Percentiles rank a stretch among this genome's conserved stretches.
phyloP scores from a whole-genome alignment of 2,888 invertebrate species.

The Salticus scenicus region DNA sequence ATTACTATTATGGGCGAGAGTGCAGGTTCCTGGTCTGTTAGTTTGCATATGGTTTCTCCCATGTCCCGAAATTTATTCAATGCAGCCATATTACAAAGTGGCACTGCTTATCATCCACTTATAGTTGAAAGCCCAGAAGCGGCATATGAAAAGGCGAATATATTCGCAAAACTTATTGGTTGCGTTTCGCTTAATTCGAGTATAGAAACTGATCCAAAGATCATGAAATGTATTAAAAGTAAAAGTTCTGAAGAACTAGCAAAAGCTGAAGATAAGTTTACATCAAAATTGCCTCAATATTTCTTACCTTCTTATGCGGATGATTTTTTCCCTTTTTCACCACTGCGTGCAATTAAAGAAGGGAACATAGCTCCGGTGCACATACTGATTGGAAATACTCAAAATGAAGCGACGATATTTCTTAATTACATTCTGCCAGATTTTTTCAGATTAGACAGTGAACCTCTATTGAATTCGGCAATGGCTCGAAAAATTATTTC shows the following conservation, averaged over 20 bases:
- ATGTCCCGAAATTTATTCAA: slow-evolving; percentile 70
- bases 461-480: neutral
- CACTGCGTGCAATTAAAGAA: slow-evolving; percentile 28
- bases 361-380: slow-evolving; percentile 40
- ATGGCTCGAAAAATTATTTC: neutral
- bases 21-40: slow-evolving; percentile 73
- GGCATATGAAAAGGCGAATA: slow-evolving; percentile 2
- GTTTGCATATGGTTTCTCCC: slow-evolving; percentile 68
- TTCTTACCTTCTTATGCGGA: slow-evolving; percentile 52
- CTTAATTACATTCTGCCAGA: slow-evolving; percentile 38
- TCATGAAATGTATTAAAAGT: slow-evolving; percentile 68
- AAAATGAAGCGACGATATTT: slow-evolving; percentile 61
- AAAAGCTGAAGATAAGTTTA: slow-evolving; percentile 67
- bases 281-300: slow-evolving; percentile 72
- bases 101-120: slow-evolving; percentile 67
- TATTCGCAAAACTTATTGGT: slow-evolving; percentile 24
- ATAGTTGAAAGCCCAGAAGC: neutral
- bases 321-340: slow-evolving; percentile 51
- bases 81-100: slow-evolving; percentile 73
- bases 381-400: slow-evolving; percentile 46
- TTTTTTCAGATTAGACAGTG: slow-evolving; percentile 16
- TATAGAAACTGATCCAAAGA: neutral
- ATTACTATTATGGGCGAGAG: slow-evolving; percentile 74
- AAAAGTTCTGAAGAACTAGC: slow-evolving; percentile 57
- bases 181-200: slow-evolving; percentile 30